Base-by-base conservation (phyloP, 2,797 vertebrate genomes). In the Florisuga fusca region DNA sequence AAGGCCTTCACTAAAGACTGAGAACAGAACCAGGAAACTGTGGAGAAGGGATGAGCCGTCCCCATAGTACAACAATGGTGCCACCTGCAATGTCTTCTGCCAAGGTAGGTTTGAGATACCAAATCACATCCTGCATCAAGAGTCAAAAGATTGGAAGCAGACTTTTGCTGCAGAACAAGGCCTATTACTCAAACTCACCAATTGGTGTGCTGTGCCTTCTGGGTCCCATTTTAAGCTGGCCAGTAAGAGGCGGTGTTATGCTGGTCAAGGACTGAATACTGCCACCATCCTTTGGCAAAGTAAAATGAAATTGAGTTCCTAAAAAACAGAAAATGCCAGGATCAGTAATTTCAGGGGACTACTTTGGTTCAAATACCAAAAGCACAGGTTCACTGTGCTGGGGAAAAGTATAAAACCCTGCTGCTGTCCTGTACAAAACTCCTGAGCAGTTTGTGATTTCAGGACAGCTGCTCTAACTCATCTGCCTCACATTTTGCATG, bases 141-240 rank as follows among this genome's bases (percentile, higher is more conserved):
- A 87, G 84, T n/a, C 34, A 78, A 84, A 68, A 84, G 18, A n/a
- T 92, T 86, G 33, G 17, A 8, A 73, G 48, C 15, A 73, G 33
- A 57, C 17, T 85, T 77, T 53, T 38, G 29, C 1, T 22, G 38
- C 33, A 78, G 63, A 84, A 62, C 12, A 51, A 20, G 85, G 57
- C 9, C 34, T 18, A 21, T 31, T 0, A 1, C 34, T 45, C 34
- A 33, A 82, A 98, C 99, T 95, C 96, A 99, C 99, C 99, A 67
- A 99, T 99, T 73, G 99, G 99, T 83, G 99, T 99, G 98, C 99
- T 99, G 98, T 99, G 99, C 94, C 99, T 98, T 94, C 99, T 98
- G 54, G 98, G 98, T 11, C 98, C 98, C 97, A 98, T 98, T 97
- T 99, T 99, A 94, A 99, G 98, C 90, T 99, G 99, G 84, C 96